Conservation (phyloP, 2,797 vertebrate species). For the Danionella dracula region DNA sequence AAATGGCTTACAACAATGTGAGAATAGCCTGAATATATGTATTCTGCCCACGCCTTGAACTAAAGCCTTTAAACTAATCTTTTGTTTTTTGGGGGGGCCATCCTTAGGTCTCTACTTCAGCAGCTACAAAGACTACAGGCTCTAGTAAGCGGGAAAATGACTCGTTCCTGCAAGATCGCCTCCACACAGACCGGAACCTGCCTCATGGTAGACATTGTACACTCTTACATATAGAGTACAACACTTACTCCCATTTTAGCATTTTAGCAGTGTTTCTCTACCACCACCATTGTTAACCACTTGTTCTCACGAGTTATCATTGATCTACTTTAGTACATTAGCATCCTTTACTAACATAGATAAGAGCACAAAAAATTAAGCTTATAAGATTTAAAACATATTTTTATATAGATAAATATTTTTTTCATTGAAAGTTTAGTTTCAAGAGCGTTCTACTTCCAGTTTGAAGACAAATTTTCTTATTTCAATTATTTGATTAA, state of each 20-base stretch:
- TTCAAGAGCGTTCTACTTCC: too few species aligned
- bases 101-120: conserved; percentile 86
- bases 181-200: conserved; percentile 96
- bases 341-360: too few species aligned
- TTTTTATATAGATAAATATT: too few species aligned
- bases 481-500: too few species aligned
- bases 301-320: too few species aligned
- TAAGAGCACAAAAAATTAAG: too few species aligned
- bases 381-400: too few species aligned
- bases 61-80: neutral
- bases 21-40: neutral
- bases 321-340: too few species aligned
- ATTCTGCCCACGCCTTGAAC: neutral
- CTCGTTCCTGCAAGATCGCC: conserved; percentile 92
- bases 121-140: conserved; percentile 96
- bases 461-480: too few species aligned
- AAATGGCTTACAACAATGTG: neutral
- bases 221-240: neutral
- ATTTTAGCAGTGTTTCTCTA: too few species aligned
- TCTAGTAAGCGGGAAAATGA: conserved; percentile 89
- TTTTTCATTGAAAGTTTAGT: too few species aligned
- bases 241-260: neutral
- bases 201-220: conserved; percentile 84
- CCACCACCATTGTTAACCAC: too few species aligned
- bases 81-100: neutral